Base-by-base conservation (phyloP, 2,888 invertebrate genomes). In the Platycheirus rosarum region DNA sequence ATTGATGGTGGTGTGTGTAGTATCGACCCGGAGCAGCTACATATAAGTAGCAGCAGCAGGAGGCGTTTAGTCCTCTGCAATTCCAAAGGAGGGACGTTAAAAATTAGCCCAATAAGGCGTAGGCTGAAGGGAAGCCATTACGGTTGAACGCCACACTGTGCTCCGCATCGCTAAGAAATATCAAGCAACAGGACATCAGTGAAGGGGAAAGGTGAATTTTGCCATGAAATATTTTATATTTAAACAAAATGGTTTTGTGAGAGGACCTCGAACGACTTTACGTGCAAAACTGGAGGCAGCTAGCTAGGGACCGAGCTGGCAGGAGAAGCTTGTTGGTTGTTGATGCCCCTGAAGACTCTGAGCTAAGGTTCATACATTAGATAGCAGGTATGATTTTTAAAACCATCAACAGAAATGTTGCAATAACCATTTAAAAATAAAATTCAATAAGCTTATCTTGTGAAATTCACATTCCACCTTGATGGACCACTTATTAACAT, bases 401-500 rank as follows among this genome's bases (percentile, higher is more conserved):
- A n/a, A n/a, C n/a, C n/a, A n/a, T n/a, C n/a, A n/a, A n/a, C n/a
- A n/a, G n/a, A n/a, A n/a, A n/a, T n/a, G n/a, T n/a, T n/a, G n/a
- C n/a, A n/a, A n/a, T n/a, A n/a, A n/a, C n/a, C n/a, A n/a, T n/a
- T n/a, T n/a, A n/a, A n/a, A n/a, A n/a, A n/a, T n/a, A n/a, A n/a
- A n/a, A 23, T 23, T 23, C 6, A 23, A 4, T 7, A 1, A 11
- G 32, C 1, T 11, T 51, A 4, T 9, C 26, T 44, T 16, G n/a
- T 11, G n/a, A 60, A 60, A 60, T 60, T 44, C 60, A 5, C 42
- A 14, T 18, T 6, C 26, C 18, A 7, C 7, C 4, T 0, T 18
- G 71, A n/a, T n/a, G n/a, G 71, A 75, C 74, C 74, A 82, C 82
- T 84, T 84, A 85, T 82, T 82, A 84, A 85, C 82, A 84, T 82